A percentile compares a stretch with the other conserved stretches of the same genome.
phyloP scores from a whole-genome alignment of 2,797 vertebrate genomes.

The Thalassophryne amazonica region DNA sequence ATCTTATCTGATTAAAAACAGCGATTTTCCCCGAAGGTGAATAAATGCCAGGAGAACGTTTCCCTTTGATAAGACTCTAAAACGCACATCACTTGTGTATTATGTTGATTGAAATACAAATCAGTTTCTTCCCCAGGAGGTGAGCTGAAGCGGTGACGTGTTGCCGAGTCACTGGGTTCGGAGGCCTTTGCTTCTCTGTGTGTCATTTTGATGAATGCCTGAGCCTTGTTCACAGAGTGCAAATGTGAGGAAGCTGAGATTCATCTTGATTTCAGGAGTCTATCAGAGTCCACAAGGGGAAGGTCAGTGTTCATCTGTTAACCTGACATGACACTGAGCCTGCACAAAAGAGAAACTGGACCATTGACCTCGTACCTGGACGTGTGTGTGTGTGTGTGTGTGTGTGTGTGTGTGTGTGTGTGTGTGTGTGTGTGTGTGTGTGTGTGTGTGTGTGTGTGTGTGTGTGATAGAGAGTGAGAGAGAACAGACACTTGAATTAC shows the following conservation, averaged over 20 bases:
- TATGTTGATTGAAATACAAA: constrained; percentile 36
- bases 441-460: constrained; percentile 5
- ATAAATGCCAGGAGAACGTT: constrained; percentile 38
- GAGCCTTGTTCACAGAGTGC: constrained; percentile 59
- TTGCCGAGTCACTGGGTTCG: constrained; percentile 9
- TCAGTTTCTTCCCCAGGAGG: constrained; percentile 49
- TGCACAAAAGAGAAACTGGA: constrained; percentile 82
- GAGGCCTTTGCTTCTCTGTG: constrained; percentile 33
- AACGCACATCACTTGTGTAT: constrained; percentile 42
- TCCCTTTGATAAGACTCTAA: constrained; percentile 39
- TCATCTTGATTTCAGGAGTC: constrained; percentile 85
- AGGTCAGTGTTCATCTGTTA: constrained; percentile 88
- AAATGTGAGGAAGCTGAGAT: constrained; percentile 71
- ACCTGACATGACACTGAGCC: constrained; percentile 78
- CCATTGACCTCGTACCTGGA: constrained; percentile 75
- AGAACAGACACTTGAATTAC: neutral
- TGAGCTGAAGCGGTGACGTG: no score
- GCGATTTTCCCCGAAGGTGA: constrained; percentile 52
- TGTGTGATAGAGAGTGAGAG: neutral
- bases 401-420: constrained; percentile 8
- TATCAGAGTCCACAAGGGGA: constrained; percentile 75
- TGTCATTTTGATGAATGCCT: constrained; percentile 71
- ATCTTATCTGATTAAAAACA: constrained; percentile 55
- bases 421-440: constrained; percentile 1
- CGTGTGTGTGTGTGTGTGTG: constrained; percentile 7